These are phyloP conservation scores for Oreochromis spilurus DNA, from an alignment of 2,113 vertebrate species.

Conservation along the genomic window DNA sequence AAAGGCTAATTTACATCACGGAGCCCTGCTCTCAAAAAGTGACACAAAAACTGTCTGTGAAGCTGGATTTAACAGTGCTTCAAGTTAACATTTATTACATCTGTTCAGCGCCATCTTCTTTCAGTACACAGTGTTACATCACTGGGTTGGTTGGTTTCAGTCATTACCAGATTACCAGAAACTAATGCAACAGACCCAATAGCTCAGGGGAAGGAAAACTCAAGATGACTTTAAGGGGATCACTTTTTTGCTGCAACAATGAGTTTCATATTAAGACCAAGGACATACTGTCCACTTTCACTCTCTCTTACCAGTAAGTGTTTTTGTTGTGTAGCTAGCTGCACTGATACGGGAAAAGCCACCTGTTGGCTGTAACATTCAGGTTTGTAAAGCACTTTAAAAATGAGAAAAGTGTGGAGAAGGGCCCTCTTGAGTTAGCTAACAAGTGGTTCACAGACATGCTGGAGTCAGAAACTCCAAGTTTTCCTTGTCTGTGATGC, in stretches of 20 bases:
- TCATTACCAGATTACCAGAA: not conserved
- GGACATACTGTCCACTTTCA: not conserved
- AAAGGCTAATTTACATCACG: too few species aligned
- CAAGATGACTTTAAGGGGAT: fast-evolving
- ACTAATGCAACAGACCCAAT: not conserved
- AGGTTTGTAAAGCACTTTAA: not conserved
- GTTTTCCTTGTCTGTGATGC: fast-evolving
- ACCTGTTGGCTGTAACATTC: not conserved
- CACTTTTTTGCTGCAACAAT: not conserved
- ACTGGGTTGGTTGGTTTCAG: not conserved
- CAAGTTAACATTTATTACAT: not conserved
- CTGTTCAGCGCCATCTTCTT: not conserved
- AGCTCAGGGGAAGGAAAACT: not conserved
- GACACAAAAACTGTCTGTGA: not conserved
- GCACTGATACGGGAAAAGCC: not conserved
- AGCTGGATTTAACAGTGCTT: not conserved
- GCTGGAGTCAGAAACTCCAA: not conserved
- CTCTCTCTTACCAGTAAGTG: not conserved
- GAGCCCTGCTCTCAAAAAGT: too few species aligned
- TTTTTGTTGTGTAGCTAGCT: fast-evolving
- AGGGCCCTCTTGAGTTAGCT: fast-evolving
- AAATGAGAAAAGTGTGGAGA: not conserved
- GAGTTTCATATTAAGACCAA: not conserved
- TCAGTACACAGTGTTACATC: not conserved
- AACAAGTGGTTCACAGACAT: not conserved